phyloP scores from a whole-genome alignment of 1,140 invertebrate species.

The Trachymyrmex septentrionalis region DNA sequence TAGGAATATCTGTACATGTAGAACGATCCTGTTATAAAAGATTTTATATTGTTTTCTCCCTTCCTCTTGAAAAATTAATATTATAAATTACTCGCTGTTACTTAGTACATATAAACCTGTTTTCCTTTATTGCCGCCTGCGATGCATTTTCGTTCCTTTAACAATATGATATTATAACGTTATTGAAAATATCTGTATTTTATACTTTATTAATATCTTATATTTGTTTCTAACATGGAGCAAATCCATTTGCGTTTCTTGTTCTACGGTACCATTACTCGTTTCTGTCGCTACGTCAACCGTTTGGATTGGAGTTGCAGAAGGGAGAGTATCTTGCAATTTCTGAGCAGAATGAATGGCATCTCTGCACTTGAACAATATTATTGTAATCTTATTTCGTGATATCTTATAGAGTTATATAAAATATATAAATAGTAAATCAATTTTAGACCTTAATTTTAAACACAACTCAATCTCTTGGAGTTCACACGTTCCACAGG shows the following conservation, averaged over 20 bases:
- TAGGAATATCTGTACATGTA: neutral
- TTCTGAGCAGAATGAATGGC: neutral
- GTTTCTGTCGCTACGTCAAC: slow-evolving; percentile 23
- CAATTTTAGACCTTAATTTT: slow-evolving; percentile 29
- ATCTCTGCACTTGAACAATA: slow-evolving; percentile 46
- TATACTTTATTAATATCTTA: slow-evolving; percentile 16
- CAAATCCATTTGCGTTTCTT: slow-evolving; percentile 52
- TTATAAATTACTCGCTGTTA: slow-evolving; percentile 40
- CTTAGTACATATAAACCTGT: slow-evolving; percentile 45
- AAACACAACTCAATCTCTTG: slow-evolving; percentile 31
- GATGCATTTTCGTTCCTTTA: slow-evolving; percentile 16
- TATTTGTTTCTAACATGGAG: slow-evolving; percentile 54
- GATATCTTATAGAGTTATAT: neutral
- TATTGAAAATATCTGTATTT: slow-evolving; percentile 4
- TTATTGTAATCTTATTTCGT: slow-evolving; percentile 25
- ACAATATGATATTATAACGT: neutral
- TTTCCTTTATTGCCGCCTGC: neutral
- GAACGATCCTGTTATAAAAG: slow-evolving; percentile 57
- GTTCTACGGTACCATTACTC: neutral
- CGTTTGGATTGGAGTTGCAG: neutral
- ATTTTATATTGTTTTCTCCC: slow-evolving; percentile 18
- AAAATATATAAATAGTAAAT: slow-evolving; percentile 34
- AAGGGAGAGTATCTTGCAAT: neutral
- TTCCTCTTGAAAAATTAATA: slow-evolving; percentile 9
- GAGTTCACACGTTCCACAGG: neutral